A percentile compares a stretch with the other conserved stretches of the same genome.
Conservation (phyloP, 2,797 vertebrate genomes). For the Sorex maritimensis region DNA sequence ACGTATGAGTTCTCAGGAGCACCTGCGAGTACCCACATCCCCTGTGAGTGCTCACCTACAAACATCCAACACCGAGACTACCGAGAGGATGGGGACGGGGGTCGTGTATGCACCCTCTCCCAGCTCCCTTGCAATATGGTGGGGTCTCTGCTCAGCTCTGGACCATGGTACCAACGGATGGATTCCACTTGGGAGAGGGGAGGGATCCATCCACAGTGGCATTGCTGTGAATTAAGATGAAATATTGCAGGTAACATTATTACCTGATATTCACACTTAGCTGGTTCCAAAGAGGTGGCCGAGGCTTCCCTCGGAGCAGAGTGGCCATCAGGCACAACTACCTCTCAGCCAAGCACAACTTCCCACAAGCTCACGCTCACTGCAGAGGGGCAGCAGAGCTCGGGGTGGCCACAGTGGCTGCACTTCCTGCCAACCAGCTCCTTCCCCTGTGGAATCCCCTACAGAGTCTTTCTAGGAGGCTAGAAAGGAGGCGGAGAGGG, state of each 20-base stretch:
- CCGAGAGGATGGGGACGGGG: background rate
- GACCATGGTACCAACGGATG: background rate
- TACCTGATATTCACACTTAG: background rate
- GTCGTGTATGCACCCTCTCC: background rate
- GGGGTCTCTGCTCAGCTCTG: background rate
- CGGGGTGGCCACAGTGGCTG: too few species aligned
- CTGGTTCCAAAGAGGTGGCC: background rate
- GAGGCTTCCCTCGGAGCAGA: background rate
- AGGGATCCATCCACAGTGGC: background rate
- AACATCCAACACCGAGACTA: too few species aligned
- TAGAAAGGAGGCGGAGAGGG: background rate
- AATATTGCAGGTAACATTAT: background rate
- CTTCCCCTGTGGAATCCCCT: background rate
- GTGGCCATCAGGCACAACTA: background rate
- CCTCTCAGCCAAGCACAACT: background rate
- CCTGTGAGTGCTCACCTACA: too few species aligned
- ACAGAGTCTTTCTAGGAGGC: background rate
- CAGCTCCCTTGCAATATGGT: too few species aligned
- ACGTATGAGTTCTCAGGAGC: too few species aligned
- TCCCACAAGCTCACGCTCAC: too few species aligned
- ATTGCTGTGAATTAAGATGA: background rate
- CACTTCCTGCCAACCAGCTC: background rate
- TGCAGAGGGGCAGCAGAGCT: background rate
- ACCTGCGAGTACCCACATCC: too few species aligned
- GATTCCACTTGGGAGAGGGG: background rate